phyloP scores from a whole-genome alignment of 2,113 vertebrate genomes.

The Casuarius casuarius region DNA sequence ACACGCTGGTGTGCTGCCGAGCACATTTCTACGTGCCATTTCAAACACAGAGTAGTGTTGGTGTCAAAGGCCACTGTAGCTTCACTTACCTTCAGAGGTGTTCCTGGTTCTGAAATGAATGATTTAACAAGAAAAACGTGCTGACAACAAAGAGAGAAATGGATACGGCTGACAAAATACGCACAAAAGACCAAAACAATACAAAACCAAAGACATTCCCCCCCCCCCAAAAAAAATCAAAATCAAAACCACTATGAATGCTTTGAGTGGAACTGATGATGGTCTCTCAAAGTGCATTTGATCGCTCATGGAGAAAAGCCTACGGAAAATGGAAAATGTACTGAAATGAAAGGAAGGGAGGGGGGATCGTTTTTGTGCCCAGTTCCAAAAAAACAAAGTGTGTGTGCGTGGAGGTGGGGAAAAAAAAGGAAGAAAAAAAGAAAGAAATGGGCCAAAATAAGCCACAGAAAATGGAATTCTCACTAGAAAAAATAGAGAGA shows the following conservation, averaged over 20 bases:
- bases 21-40: not conserved
- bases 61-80: conserved; percentile 57
- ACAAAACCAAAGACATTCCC: conserved; percentile 24
- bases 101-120: conserved; percentile 72
- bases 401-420: not conserved
- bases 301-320: conserved; percentile 67
- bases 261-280: conserved; percentile 41
- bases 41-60: conserved; percentile 11
- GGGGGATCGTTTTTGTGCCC: conserved; percentile 12
- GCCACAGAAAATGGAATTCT: conserved; percentile 80
- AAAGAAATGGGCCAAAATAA: conserved; percentile 75
- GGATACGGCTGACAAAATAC: conserved; percentile 49
- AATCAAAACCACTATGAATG: conserved; percentile 52
- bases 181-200: conserved; percentile 58
- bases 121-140: conserved; percentile 59
- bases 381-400: conserved; percentile 6
- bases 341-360: conserved; percentile 45
- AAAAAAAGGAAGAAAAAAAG: not conserved
- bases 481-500: conserved; percentile 80
- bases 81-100: conserved; percentile 79
- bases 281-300: conserved; percentile 63
- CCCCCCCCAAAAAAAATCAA: not conserved
- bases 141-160: conserved; percentile 59
- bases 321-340: conserved; percentile 72
- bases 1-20: not conserved